A percentile compares a stretch with the other conserved stretches of the same genome.
phyloP scores from a whole-genome alignment of 1,140 invertebrate species.

The Ceratina calcarata region DNA sequence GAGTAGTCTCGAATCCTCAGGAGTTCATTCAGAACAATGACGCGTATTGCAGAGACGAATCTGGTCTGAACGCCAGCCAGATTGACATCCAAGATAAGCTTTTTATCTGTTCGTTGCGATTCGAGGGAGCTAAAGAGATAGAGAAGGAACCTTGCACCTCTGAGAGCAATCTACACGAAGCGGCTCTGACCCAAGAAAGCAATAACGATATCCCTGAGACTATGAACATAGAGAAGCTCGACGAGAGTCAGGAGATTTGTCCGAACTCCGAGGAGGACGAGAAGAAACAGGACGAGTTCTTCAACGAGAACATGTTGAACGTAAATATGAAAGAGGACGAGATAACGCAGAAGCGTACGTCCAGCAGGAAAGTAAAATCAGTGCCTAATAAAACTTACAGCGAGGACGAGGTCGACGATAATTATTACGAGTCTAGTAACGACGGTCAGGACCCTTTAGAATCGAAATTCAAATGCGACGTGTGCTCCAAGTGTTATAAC shows the following conservation, averaged over 20 bases:
- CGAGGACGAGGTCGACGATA: constrained; percentile 66
- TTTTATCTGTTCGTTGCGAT: constrained; percentile 74
- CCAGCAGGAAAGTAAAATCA: constrained; percentile 67
- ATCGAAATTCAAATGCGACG: constrained; percentile 73
- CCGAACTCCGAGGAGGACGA: constrained; percentile 8
- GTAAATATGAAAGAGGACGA: constrained; percentile 53
- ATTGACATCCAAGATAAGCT: constrained; percentile 71
- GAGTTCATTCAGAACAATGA: constrained; percentile 56
- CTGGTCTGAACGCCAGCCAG: constrained; percentile 45
- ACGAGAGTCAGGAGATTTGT: constrained; percentile 35
- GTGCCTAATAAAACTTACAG: constrained; percentile 64
- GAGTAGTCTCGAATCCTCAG: constrained; percentile 55
- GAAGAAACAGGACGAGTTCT: constrained; percentile 44
- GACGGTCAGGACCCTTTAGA: constrained; percentile 61
- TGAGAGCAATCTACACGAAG: constrained; percentile 43
- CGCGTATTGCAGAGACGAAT: constrained; percentile 48
- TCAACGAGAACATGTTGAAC: constrained; percentile 36
- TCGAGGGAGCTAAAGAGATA: constrained; percentile 63
- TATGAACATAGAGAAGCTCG: constrained; percentile 41
- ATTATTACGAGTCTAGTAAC: constrained; percentile 64
- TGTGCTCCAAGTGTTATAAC: constrained; percentile 72
- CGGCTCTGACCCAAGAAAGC: constrained; percentile 28
- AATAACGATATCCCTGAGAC: constrained; percentile 24
- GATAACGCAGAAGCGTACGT: constrained; percentile 65
- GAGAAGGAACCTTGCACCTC: constrained; percentile 48